These are phyloP conservation scores for Esox lucius DNA, from an alignment of 2,797 vertebrate genomes.

Conservation along the genomic window DNA sequence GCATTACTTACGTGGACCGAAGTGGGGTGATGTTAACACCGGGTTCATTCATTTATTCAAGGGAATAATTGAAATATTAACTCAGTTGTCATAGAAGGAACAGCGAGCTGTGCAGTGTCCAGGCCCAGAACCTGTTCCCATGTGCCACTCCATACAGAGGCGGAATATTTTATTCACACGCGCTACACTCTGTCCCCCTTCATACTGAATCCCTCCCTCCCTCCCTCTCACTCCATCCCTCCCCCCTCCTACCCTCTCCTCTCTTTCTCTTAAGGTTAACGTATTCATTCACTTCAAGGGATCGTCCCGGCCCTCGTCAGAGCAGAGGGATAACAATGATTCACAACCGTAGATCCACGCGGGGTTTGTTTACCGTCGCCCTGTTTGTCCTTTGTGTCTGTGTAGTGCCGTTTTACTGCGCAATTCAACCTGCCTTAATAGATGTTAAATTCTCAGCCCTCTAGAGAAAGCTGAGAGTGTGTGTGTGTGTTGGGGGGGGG, in stretches of 20 bases:
- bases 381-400: conserved; percentile 3
- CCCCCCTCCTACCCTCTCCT: not conserved
- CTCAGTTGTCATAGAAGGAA: conserved; percentile 48
- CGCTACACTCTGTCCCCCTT: not conserved
- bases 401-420: not conserved
- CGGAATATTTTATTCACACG: conserved; percentile 66
- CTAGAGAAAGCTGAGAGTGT: not conserved
- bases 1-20: conserved; percentile 23
- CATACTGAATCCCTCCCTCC: not conserved
- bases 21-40: conserved; percentile 57
- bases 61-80: conserved; percentile 77
- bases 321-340: not conserved
- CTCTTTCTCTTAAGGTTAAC: conserved; percentile 30
- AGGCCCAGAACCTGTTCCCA: conserved; percentile 41
- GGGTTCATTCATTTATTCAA: conserved; percentile 72
- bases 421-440: not conserved
- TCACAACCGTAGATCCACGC: not conserved
- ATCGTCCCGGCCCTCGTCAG: not conserved
- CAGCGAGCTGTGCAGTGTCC: conserved; percentile 49
- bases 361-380: conserved; percentile 11
- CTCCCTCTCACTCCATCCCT: not conserved
- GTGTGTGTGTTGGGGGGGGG: conserved; percentile 18
- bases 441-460: conserved; percentile 1
- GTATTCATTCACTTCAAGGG: conserved; percentile 17
- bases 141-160: conserved; percentile 39